Evolutionary conservation across 2,888 invertebrate genomes (phyloP).

Genomic region (Epirrhoe tristata): DNA sequence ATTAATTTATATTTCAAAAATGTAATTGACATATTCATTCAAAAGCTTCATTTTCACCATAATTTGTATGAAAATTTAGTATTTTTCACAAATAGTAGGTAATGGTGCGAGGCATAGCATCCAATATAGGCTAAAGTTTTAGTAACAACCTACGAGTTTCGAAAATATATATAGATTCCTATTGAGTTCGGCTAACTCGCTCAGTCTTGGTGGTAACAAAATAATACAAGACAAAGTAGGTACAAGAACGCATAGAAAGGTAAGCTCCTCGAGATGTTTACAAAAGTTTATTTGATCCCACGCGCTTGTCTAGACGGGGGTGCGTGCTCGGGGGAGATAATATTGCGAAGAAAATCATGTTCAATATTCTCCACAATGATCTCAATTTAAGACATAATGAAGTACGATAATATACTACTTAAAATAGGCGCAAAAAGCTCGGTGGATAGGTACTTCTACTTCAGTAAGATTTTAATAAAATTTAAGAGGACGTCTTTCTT

Average conservation of each 20-base stretch:
- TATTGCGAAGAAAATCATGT: conserved; percentile 72
- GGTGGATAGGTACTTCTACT: background rate
- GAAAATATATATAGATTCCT: background rate
- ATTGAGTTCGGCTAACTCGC: background rate
- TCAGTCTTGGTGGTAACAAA: background rate
- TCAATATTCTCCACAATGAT: conserved; percentile 58
- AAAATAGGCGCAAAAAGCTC: background rate
- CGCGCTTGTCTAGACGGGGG: conserved; percentile 78
- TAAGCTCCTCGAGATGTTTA: conserved; percentile 58
- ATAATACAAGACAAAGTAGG: background rate
- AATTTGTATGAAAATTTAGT: too few species aligned
- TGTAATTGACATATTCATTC: too few species aligned
- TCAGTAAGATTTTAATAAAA: background rate
- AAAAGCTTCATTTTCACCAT: too few species aligned
- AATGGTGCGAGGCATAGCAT: too few species aligned
- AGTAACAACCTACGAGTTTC: too few species aligned
- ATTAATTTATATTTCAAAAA: too few species aligned
- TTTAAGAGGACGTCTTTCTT: too few species aligned
- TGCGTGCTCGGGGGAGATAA: conserved; percentile 65
- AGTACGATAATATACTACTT: background rate
- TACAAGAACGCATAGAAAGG: conserved; percentile 26
- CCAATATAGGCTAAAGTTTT: too few species aligned
- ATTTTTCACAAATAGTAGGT: too few species aligned
- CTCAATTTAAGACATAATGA: conserved; percentile 32
- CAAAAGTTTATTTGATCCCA: conserved; percentile 61